These are phyloP conservation scores for Uloborus diversus DNA, from an alignment of 1,140 invertebrate species.

Conservation along the genomic window DNA sequence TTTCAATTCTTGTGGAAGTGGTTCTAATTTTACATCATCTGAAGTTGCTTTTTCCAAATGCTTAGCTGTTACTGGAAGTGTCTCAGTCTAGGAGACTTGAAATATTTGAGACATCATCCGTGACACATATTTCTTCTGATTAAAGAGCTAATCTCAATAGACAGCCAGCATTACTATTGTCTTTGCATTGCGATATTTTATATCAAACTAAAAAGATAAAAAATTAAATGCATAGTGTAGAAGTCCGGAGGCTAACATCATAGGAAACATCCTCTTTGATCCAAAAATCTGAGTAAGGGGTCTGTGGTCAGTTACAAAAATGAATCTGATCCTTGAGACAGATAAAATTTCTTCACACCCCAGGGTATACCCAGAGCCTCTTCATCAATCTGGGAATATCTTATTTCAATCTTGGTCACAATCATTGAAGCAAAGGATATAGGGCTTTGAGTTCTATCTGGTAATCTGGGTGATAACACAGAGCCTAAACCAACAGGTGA, in stretches of 20 bases:
- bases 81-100: neutral
- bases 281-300: neutral
- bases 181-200: neutral
- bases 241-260: neutral
- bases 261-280: neutral
- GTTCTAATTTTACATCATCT: neutral
- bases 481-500: no score
- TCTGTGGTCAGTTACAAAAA: no score
- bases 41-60: neutral
- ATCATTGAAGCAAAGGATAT: no score
- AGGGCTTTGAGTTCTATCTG: no score
- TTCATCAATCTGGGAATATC: no score
- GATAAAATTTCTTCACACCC: no score
- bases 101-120: neutral
- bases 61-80: neutral
- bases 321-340: no score
- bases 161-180: constrained; percentile 4
- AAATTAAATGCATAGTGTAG: constrained; percentile 5
- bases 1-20: neutral
- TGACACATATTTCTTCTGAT: neutral
- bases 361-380: no score
- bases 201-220: neutral
- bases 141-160: neutral
- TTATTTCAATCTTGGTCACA: no score
- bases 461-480: no score